Base-by-base conservation (phyloP, 2,888 invertebrate genomes). In the Trisateles emortualis region DNA sequence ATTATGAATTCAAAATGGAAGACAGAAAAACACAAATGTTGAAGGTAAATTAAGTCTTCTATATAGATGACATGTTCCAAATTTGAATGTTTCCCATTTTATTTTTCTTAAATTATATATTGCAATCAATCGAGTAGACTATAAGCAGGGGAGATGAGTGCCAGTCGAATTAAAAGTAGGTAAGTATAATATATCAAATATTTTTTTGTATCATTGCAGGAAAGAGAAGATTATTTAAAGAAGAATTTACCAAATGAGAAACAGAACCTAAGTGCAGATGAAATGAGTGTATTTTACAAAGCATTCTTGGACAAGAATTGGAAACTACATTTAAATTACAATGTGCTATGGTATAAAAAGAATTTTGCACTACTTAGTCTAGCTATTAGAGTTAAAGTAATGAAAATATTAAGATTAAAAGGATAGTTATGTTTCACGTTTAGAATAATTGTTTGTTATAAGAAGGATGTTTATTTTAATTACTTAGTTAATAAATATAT, bases 201-300 rank as follows among this genome's bases (percentile, higher is more conserved):
- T 32, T 58, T 40, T 52, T 42, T 3, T 43, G 1, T 22, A n/a
- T 29, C 32, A 41, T 66, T 69, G n/a, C 90, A 95, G 95, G 94
- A 93, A 87, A 90, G 87, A 64, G 93, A 94, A 64, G 88, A 92
- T 29, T 95, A 94, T 72, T 79, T 95, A 2, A 86, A 88, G 61
- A 82, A 86, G 30, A 88, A 92, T 48, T 61, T 90, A 11, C 92
- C 93, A 39, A 88, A 90, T 45, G 81, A 88, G 5, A 88, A 94
- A 64, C 88, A 93, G 47, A 94, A 94, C 35, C 81, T 96, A 16
- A 94, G 95, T 3, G 95, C 97, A 0, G 97, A 97, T 86, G 96
- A 97, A 86, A 96, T 98, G 96, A 97, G 98, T 72, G 95, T 95
- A 17, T 98, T 98, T 86, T 98, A 98, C 79, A 97, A 97, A 88